A percentile compares a stretch with the other conserved stretches of the same genome.
Conservation (phyloP, 2,888 invertebrate genomes). For the Agrochola lota region DNA sequence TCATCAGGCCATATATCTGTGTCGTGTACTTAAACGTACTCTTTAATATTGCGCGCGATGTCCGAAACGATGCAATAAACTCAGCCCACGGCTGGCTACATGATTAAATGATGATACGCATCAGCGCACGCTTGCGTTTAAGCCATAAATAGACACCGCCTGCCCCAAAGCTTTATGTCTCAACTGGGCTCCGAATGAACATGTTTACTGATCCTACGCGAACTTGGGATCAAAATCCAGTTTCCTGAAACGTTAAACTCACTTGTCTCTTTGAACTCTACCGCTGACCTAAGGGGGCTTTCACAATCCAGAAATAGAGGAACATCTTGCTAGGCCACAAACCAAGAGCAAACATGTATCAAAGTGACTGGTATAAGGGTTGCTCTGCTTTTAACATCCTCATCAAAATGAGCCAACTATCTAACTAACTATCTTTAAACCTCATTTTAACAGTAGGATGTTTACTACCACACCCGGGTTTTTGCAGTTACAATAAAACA, state of each 20-base stretch:
- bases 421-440: neutral
- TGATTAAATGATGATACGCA: conserved; percentile 58
- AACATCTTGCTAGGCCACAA: neutral
- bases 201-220: conserved; percentile 17
- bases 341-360: neutral
- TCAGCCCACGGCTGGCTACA: conserved; percentile 45
- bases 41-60: conserved; percentile 51
- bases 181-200: conserved; percentile 25
- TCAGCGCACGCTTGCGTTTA: conserved; percentile 53
- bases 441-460: neutral
- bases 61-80: conserved; percentile 49
- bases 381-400: neutral
- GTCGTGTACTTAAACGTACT: conserved; percentile 17
- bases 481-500: neutral
- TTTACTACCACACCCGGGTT: neutral
- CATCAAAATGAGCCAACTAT: neutral
- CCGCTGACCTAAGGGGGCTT: neutral
- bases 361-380: neutral
- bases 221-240: conserved; percentile 8
- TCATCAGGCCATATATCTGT: conserved; percentile 6
- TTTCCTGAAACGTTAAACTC: conserved; percentile 8
- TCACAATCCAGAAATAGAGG: neutral
- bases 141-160: conserved; percentile 26
- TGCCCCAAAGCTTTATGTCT: conserved; percentile 35
- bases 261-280: neutral